Percentiles rank a stretch among this genome's conserved stretches.
phyloP scores from a whole-genome alignment of 1,140 invertebrate species.

The Stegodyphus dumicola region DNA sequence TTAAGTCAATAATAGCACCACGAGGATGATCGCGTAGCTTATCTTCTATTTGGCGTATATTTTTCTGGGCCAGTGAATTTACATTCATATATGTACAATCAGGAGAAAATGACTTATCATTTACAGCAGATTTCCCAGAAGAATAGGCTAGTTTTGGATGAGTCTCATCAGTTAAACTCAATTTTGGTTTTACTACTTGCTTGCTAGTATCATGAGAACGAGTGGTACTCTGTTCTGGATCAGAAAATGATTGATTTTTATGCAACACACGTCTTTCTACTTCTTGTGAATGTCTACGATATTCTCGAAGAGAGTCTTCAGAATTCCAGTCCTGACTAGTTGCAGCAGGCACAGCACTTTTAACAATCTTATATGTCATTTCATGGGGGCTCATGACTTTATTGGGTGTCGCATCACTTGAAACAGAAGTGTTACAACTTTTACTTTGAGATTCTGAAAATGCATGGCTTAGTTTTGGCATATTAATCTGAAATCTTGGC shows the following conservation, averaged over 20 bases:
- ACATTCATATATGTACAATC: conserved; percentile 54
- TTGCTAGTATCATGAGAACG: conserved; percentile 6
- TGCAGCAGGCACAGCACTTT: neutral
- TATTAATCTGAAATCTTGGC: conserved; percentile 42
- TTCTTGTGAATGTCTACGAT: conserved; percentile 43
- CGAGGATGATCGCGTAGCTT: conserved; percentile 56
- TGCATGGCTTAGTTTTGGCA: conserved; percentile 4
- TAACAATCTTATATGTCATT: neutral
- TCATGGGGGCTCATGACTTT: neutral
- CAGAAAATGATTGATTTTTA: conserved; percentile 53
- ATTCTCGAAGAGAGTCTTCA: conserved; percentile 24
- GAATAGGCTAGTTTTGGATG: conserved; percentile 44
- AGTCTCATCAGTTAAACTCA: conserved; percentile 46
- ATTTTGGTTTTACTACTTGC: conserved; percentile 41
- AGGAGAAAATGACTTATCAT: conserved; percentile 29
- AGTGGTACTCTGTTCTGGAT: conserved; percentile 41
- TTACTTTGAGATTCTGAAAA: conserved; percentile 19
- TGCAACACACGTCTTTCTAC: conserved; percentile 20
- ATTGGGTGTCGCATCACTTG: neutral
- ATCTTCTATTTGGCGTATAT: conserved; percentile 53
- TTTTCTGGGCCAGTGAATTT: conserved; percentile 56
- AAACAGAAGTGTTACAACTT: neutral
- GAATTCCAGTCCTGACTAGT: conserved; percentile 23
- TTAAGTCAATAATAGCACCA: conserved; percentile 61
- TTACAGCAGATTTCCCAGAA: conserved; percentile 14